phyloP scores from a whole-genome alignment of 2,113 vertebrate species.

The Trinectes maculatus region DNA sequence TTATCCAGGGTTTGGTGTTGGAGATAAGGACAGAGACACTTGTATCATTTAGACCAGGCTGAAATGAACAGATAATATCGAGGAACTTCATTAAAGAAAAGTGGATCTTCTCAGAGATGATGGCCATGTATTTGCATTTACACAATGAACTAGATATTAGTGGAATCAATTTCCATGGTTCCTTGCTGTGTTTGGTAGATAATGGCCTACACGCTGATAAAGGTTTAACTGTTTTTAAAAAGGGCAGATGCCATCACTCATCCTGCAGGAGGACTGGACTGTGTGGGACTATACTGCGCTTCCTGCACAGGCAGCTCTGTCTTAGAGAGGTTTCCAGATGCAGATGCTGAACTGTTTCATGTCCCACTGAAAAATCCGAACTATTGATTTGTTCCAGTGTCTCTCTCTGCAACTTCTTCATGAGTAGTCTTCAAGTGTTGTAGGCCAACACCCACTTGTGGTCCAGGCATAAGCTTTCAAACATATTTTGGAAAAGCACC shows the following conservation, averaged over 20 bases:
- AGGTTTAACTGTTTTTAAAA: neutral
- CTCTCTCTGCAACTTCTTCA: too few relatives aligned
- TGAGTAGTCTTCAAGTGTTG: too few relatives aligned
- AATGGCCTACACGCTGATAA: neutral
- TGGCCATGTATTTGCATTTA: constrained; percentile 1
- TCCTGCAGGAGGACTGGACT: constrained; percentile 14
- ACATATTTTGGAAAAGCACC: too few relatives aligned
- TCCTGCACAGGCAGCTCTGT: neutral
- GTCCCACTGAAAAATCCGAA: neutral
- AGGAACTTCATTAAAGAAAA: constrained; percentile 8
- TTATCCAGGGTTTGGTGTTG: neutral
- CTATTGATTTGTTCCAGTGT: neutral
- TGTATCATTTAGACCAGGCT: neutral
- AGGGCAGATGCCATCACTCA: neutral
- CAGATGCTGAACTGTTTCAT: neutral
- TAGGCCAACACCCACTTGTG: too few relatives aligned
- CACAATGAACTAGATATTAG: neutral
- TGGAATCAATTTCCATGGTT: too few relatives aligned
- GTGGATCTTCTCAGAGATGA: too few relatives aligned
- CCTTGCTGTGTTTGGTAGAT: neutral
- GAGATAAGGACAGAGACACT: constrained; percentile 19
- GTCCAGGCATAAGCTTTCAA: neutral
- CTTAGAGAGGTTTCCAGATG: neutral
- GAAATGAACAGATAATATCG: constrained; percentile 7
- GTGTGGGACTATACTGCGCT: neutral